Conservation (phyloP, 2,113 vertebrate species). For the Carlito syrichta region DNA sequence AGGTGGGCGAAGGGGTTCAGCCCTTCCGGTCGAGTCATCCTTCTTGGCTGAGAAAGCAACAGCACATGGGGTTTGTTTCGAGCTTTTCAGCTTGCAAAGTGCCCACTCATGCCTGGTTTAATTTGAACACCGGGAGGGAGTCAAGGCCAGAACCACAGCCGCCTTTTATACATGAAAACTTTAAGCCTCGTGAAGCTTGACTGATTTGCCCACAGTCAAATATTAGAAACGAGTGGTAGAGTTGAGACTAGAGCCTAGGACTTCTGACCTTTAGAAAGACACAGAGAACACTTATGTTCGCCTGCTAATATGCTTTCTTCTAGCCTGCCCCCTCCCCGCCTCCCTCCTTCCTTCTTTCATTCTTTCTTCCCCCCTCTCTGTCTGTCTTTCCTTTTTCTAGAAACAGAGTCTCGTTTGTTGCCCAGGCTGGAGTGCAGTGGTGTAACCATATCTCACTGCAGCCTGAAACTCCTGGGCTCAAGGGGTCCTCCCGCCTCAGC, state of each 20-base stretch:
- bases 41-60: slow-evolving; percentile 12
- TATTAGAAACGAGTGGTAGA: neutral
- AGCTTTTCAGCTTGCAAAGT: neutral
- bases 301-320: neutral
- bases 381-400: no score
- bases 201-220: neutral
- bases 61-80: neutral
- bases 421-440: no score
- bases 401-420: no score
- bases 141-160: neutral
- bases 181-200: neutral
- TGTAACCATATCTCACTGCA: no score
- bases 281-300: neutral
- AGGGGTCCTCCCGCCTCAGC: no score
- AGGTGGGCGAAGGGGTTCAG: neutral
- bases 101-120: neutral
- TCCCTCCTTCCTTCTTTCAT: no score
- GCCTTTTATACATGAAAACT: slow-evolving; percentile 22
- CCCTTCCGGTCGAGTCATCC: neutral
- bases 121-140: neutral
- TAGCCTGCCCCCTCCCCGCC: no score
- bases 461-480: no score
- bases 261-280: slow-evolving; percentile 10
- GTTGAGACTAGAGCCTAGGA: neutral
- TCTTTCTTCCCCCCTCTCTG: no score